Conservation (phyloP, 2,888 invertebrate species). For the Leptinotarsa peninsularis region DNA sequence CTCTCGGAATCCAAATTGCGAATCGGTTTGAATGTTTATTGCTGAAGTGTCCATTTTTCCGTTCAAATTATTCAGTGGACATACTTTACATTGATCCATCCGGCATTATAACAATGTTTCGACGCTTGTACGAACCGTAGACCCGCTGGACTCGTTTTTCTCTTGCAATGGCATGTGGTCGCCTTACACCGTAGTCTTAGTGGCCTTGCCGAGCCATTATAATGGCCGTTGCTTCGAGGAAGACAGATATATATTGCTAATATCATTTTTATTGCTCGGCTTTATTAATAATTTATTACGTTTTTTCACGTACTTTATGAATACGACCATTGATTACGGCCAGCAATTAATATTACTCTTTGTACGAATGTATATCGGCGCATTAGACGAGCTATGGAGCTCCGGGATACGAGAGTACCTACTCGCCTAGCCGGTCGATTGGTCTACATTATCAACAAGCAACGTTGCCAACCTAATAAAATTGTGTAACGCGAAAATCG, state of each 20-base stretch:
- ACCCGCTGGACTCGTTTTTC: conserved; percentile 38
- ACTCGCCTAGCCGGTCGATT: conserved; percentile 31
- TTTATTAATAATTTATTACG: conserved; percentile 46
- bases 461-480: no score
- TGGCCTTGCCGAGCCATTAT: conserved; percentile 44
- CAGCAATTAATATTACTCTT: conserved; percentile 42
- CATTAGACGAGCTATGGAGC: conserved; percentile 27
- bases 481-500: no score
- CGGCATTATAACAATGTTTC: conserved; percentile 10
- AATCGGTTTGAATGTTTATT: no score
- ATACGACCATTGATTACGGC: conserved; percentile 40
- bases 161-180: conserved; percentile 42
- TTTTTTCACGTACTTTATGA: conserved; percentile 45
- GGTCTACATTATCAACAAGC: conserved; percentile 28
- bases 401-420: conserved; percentile 2
- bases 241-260: conserved; percentile 43
- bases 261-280: conserved; percentile 42
- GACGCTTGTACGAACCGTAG: conserved; percentile 18
- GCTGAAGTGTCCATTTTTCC: no score
- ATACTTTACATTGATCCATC: background rate
- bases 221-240: conserved; percentile 46
- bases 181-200: conserved; percentile 32
- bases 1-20: no score
- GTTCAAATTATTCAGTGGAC: background rate
- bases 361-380: conserved; percentile 37